Conservation (phyloP, 2,113 vertebrate genomes). For the Micronycteris hirsuta region DNA sequence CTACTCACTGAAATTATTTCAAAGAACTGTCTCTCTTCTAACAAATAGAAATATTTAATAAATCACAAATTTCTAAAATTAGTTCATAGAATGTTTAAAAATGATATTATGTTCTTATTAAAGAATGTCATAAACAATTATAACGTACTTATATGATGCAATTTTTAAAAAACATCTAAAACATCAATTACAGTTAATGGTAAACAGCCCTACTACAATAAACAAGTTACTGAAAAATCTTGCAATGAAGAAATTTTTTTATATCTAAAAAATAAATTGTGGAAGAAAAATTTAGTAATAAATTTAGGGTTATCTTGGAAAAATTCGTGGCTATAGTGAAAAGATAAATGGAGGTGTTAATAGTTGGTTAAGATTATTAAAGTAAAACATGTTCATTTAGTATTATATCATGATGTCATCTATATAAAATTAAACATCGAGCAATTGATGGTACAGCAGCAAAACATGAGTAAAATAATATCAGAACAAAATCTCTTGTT, state of each 20-base stretch:
- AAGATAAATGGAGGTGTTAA: not conserved
- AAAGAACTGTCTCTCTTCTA: not conserved
- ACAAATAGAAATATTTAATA: not conserved
- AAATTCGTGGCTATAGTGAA: not conserved
- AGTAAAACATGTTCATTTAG: not conserved
- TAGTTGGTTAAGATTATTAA: not conserved
- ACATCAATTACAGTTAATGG: too few relatives aligned
- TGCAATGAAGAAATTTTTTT: too few relatives aligned
- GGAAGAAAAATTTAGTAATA: not conserved
- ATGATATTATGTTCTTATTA: not conserved
- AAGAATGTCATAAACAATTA: not conserved
- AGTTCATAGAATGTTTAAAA: not conserved
- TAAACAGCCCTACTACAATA: too few relatives aligned
- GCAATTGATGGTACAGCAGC: not conserved
- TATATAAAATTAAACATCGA: not conserved
- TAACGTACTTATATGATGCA: not conserved
- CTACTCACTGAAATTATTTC: not conserved
- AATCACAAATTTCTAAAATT: not conserved
- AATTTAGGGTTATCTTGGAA: not conserved
- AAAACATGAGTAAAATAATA: not conserved
- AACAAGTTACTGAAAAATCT: too few relatives aligned
- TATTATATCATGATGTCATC: not conserved
- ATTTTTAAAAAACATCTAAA: too few relatives aligned
- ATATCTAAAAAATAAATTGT: not conserved
- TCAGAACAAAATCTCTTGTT: not conserved